Conservation (phyloP, 2,797 vertebrate species). For the Periparus ater region DNA sequence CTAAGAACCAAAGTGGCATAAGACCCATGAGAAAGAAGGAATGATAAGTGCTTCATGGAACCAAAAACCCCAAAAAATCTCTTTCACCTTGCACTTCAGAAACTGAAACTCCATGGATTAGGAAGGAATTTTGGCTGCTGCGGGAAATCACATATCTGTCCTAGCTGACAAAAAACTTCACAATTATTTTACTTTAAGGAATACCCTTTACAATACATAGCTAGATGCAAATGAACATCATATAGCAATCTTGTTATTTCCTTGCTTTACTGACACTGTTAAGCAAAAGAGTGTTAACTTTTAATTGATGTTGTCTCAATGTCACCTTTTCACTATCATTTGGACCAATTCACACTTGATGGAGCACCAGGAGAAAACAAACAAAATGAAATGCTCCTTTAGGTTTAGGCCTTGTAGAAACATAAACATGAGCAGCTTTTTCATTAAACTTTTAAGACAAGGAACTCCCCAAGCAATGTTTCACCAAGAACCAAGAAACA, state of each 20-base stretch:
- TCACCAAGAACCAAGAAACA: not conserved
- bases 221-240: not conserved
- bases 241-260: not conserved
- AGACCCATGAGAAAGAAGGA: not conserved
- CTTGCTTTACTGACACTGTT: not conserved
- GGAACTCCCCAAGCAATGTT: not conserved
- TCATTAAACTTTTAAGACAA: slow-evolving; percentile 1
- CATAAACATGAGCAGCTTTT: not conserved
- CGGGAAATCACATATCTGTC: not conserved
- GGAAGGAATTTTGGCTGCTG: not conserved
- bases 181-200: not conserved
- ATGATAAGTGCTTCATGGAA: not conserved
- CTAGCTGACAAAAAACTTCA: not conserved
- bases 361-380: not conserved
- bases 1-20: not conserved
- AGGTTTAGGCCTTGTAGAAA: not conserved
- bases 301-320: not conserved
- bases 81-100: not conserved
- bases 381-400: not conserved
- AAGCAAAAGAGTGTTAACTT: not conserved
- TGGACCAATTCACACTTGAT: not conserved
- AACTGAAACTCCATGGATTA: not conserved
- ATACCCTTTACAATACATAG: not conserved
- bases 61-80: not conserved
- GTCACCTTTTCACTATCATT: not conserved